Base-by-base conservation (phyloP, 1,140 invertebrate species). In the Colletes latitarsis region DNA sequence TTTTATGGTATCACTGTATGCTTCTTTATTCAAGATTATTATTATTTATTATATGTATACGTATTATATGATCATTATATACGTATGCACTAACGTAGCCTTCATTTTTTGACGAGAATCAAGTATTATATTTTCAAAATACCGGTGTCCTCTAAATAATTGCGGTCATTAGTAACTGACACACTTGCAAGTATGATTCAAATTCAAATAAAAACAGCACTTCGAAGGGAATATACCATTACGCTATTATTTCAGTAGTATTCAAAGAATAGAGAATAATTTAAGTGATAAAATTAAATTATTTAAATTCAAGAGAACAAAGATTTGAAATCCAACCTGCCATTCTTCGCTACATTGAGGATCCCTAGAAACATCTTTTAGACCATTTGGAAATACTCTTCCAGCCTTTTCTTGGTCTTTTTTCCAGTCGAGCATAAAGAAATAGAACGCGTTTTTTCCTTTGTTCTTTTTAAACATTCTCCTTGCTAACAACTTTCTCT, bases 351-450 rank as follows among this genome's bases (percentile, higher is more conserved):
- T 91, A 30, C 90, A 92, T 8, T 91, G 88, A 0, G 85, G 82
- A 80, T 88, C 84, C 1, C 83, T 89, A 52, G 92, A 82, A 14
- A 93, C 89, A 15, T 93, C 90, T 66, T 88, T 89, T 3, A 91
- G 78, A 30, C 92, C 85, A 57, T 89, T 91, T 5, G 73, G 83
- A 82, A 93, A 94, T 19, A 64, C 64, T 3, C 87, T 75, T 0
- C 94, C 94, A 10, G 88, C 86, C n/a, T 88, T 87, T 60, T 89
- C 88, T 75, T 93, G 89, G 57, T 91, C 62, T 60, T 90, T 90
- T 82, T 86, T 92, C 77, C 91, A 94, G 52, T 94, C 90, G 0
- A 87, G 8, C 93, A 94, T 94, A 67, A 89, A 94, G 66, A 87
- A 93, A 41, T 89, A 93, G 60, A 93, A 94, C 0, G 93, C 90